Percentiles rank a stretch among this genome's conserved stretches.
These are phyloP conservation scores for Mesodorylaimus sp. DNA, from an alignment of 2,888 invertebrate species.

Conservation along the genomic window DNA sequence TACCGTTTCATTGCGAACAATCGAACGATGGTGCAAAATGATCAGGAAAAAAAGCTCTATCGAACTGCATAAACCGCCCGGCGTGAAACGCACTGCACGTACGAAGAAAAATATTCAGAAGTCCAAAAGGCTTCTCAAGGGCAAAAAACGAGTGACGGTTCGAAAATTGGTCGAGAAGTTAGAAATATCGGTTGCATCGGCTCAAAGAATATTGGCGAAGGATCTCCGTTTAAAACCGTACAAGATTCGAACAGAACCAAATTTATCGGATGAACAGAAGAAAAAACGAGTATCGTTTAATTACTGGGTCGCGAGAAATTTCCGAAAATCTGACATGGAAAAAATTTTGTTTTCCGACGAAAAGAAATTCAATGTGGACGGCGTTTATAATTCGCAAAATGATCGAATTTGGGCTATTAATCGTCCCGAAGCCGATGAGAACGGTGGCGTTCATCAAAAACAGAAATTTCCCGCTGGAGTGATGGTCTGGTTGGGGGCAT, in stretches of 20 bases:
- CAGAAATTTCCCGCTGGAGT: neutral
- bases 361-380: neutral
- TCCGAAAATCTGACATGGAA: neutral
- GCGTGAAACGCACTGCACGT: no score
- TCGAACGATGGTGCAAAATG: no score
- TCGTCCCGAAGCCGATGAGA: neutral
- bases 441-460: neutral
- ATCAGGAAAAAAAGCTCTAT: no score
- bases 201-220: no score
- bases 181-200: no score
- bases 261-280: neutral
- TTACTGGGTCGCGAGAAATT: neutral
- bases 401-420: neutral
- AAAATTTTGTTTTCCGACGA: neutral
- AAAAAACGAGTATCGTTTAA: neutral
- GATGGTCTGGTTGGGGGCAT: neutral
- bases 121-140: no score
- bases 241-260: slow-evolving; percentile 1
- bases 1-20: no score
- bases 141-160: no score
- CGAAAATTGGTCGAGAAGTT: no score
- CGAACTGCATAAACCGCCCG: no score
- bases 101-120: no score
- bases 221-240: no score
- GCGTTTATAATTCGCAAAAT: neutral